A percentile compares a stretch with the other conserved stretches of the same genome.
phyloP scores from a whole-genome alignment of 2,113 vertebrate species.

The Coracopsis vasa region DNA sequence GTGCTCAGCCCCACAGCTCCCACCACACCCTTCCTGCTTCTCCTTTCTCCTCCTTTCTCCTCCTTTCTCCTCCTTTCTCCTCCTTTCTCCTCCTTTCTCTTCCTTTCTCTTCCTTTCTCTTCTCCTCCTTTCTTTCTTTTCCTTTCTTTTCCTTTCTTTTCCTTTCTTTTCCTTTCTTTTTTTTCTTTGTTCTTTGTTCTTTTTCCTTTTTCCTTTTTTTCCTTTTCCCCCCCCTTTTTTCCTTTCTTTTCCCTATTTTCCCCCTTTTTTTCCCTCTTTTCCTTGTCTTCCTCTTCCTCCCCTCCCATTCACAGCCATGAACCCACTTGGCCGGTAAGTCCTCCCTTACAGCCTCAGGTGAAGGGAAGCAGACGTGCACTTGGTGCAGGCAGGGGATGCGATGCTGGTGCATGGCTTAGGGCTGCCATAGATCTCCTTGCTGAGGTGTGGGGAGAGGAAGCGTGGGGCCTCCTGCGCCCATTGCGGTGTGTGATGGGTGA shows the following conservation, averaged over 20 bases:
- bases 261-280: too few species aligned
- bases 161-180: too few species aligned
- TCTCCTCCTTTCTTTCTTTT: too few species aligned
- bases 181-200: too few species aligned
- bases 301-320: not conserved
- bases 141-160: too few species aligned
- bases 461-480: fast-evolving
- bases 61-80: too few species aligned
- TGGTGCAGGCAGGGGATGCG: not conserved
- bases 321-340: fast-evolving
- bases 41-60: too few species aligned
- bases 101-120: fast-evolving
- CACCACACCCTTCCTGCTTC: not conserved
- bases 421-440: not conserved
- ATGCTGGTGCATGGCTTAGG: not conserved
- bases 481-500: fast-evolving
- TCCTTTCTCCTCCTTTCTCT: fast-evolving
- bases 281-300: not conserved
- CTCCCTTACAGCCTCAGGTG: not conserved
- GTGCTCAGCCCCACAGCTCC: fast-evolving
- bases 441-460: fast-evolving
- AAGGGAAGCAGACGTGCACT: fast-evolving
- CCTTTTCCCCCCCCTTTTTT: too few species aligned
- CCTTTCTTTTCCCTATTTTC: too few species aligned
- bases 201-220: too few species aligned